A percentile compares a stretch with the other conserved stretches of the same genome.
These are phyloP conservation scores for Cuculus canorus DNA, from an alignment of 2,797 vertebrate genomes.

Conservation along the genomic window DNA sequence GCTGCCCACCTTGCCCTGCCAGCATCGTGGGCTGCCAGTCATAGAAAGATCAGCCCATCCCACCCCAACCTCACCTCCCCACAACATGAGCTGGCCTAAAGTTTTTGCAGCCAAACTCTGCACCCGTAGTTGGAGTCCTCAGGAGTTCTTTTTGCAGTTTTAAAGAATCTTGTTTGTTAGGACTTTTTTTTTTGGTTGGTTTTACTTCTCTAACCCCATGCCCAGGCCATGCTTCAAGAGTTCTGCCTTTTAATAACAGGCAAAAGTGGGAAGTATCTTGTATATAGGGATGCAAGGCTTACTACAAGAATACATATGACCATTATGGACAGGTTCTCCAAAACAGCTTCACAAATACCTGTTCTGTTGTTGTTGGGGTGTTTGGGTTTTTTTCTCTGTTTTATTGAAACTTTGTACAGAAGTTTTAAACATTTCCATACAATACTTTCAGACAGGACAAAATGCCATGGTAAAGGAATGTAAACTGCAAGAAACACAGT, in stretches of 20 bases:
- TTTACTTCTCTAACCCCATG: not conserved
- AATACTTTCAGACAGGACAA: constrained; percentile 81
- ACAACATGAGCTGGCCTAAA: fast-evolving
- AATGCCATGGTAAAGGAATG: constrained; percentile 82
- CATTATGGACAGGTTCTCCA: not conserved
- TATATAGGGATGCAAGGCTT: not conserved
- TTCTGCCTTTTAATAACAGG: not conserved
- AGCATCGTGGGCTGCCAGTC: not conserved
- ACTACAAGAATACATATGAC: not conserved
- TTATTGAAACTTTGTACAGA: constrained; percentile 84
- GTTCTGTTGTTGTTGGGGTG: not conserved
- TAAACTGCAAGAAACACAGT: constrained; percentile 81
- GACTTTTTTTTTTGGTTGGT: not conserved
- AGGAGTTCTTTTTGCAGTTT: not conserved
- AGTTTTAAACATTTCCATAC: constrained; percentile 81
- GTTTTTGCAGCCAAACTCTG: not conserved
- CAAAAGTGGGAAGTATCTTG: not conserved
- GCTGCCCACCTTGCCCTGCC: not conserved
- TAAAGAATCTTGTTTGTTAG: not conserved
- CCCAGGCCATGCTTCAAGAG: not conserved
- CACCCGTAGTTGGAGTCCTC: not conserved
- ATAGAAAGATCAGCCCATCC: not conserved
- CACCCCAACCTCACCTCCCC: not conserved
- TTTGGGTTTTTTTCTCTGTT: constrained; percentile 65
- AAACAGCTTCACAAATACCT: constrained; percentile 33